phyloP scores from a whole-genome alignment of 2,797 vertebrate species.

The Sebastes cheni region DNA sequence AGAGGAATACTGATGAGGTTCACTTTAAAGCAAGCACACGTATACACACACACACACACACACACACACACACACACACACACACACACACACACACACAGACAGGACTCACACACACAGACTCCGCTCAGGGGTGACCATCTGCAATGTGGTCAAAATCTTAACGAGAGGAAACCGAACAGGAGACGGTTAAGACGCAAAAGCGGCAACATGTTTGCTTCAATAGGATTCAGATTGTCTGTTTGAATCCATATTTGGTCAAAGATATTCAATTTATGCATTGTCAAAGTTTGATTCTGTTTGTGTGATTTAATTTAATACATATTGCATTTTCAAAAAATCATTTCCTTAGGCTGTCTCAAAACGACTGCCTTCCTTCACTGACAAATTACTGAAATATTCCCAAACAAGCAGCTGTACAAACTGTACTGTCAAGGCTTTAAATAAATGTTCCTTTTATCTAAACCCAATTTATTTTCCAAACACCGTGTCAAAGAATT shows the following conservation, averaged over 20 bases:
- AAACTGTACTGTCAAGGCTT: slow-evolving; percentile 11
- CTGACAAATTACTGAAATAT: not conserved
- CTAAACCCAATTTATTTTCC: slow-evolving; percentile 29
- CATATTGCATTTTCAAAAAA: not conserved
- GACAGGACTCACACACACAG: slow-evolving; percentile 19
- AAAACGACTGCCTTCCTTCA: not conserved
- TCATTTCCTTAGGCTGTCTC: not conserved
- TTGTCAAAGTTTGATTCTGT: slow-evolving; percentile 16
- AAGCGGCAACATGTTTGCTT: not conserved
- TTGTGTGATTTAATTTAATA: slow-evolving; percentile 15
- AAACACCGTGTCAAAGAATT: not conserved
- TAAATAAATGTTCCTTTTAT: slow-evolving; percentile 28
- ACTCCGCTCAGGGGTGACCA: slow-evolving; percentile 63
- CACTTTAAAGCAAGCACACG: slow-evolving; percentile 49
- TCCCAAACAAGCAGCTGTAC: slow-evolving; percentile 26
- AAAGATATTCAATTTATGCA: not conserved
- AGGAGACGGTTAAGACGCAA: not conserved
- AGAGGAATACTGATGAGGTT: slow-evolving; percentile 76
- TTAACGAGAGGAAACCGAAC: slow-evolving; percentile 32
- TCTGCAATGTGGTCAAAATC: slow-evolving; percentile 69
- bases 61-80: slow-evolving; percentile 20
- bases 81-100: slow-evolving; percentile 9
- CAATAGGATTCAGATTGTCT: not conserved
- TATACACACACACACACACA: not conserved
- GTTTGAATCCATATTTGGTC: not conserved